Evolutionary conservation across 1,140 invertebrate genomes (phyloP), one percentile per base, ranked within the genome.

Genomic region (Maconellicoccus hirsutus): DNA sequence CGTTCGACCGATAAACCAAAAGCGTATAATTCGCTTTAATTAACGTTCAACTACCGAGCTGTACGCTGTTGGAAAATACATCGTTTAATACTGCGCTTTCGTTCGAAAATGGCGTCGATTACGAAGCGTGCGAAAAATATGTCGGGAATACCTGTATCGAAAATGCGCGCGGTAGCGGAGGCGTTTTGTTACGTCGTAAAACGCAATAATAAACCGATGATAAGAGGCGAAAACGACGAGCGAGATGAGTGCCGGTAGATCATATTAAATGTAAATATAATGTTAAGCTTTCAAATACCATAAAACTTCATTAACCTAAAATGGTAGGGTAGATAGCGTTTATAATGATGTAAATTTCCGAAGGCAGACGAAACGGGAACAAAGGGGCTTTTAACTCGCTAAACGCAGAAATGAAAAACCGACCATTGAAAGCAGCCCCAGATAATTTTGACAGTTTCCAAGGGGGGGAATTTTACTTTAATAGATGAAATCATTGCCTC

Each of bases 401-500:
- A 66, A 66, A 66, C 61, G 61, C 21, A 66, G 10, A 66, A 25
- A 66, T 66, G 61, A 66, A 23, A 26, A 66, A 26, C 21, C 21
- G 22, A 66, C 61, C 61, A 66, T 66, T 66, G 21, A 66, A 66
- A 66, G 61, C 22, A 66, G 61, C 61, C 21, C 25, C 61, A 22
- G 61, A 66, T 66, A 66, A 66, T 66, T 66, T 66, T 66, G 61
- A 66, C 61, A 66, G 61, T 66, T 66, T 66, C 16, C 61, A 22
- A 26, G 10, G 61, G 52, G 25, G 61, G 25, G 25, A 66, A 66
- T 66, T 66, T 66, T 66, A 66, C 61, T 66, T 66, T 66, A 66
- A 66, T 66, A 66, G 61, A 66, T 66, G 61, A 66, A 66, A 66
- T 66, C 61, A 26, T 66, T 66, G 61, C 61, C 21, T 66, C 61